Conservation (phyloP, 1,140 invertebrate genomes). For the Macrocentrus cingulum region DNA sequence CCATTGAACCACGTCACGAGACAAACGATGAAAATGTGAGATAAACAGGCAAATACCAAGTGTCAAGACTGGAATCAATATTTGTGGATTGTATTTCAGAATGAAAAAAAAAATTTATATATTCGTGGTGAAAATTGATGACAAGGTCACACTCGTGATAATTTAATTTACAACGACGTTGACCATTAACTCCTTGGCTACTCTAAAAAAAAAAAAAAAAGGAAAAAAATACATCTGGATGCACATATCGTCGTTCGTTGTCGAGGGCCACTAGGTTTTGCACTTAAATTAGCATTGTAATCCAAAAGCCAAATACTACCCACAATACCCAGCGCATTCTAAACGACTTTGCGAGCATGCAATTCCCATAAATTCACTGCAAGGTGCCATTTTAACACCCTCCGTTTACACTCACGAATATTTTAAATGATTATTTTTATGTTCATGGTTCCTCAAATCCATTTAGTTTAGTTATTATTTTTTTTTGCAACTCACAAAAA, state of each 20-base stretch:
- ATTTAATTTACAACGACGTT: conserved; percentile 2
- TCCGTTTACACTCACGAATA: not conserved
- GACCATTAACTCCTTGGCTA: not conserved
- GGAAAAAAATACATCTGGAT: no score
- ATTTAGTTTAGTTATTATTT: no score
- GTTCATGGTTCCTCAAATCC: no score
- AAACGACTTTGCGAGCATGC: not conserved
- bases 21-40: conserved; percentile 32
- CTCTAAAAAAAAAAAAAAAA: no score
- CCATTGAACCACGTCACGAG: conserved; percentile 40
- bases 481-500: no score
- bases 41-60: not conserved
- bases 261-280: conserved; percentile 29
- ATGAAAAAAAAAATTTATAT: not conserved
- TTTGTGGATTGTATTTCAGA: not conserved
- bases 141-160: not conserved
- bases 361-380: not conserved
- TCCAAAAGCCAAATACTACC: conserved; percentile 27
- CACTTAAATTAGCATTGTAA: conserved; percentile 22
- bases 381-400: not conserved
- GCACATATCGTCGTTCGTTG: conserved; percentile 2
- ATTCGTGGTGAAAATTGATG: not conserved
- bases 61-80: not conserved
- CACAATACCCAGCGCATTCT: not conserved
- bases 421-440: not conserved